Evolutionary conservation across 64 coral and sea anemone species (phyloP).

Genomic region (Stichodactyla mertensii): DNA sequence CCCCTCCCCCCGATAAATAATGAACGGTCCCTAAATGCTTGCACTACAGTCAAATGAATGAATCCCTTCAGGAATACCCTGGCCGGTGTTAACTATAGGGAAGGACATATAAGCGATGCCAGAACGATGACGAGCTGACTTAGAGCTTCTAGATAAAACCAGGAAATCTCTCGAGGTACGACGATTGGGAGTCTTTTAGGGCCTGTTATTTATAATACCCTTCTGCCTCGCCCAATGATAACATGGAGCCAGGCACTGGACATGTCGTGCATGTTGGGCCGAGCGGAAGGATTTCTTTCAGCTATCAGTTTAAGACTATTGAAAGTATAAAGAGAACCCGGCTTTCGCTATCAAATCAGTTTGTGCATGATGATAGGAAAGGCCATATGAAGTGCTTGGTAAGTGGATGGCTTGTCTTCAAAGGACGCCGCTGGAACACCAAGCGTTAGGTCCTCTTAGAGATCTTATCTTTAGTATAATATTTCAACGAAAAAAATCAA

Average conservation of each 20-base stretch:
- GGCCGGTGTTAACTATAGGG: too few species aligned
- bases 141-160: background rate
- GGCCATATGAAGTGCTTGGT: slow-evolving; percentile 7
- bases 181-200: too few species aligned
- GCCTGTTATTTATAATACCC: too few species aligned
- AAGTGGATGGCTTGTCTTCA: background rate
- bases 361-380: background rate
- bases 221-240: too few species aligned
- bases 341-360: too few species aligned
- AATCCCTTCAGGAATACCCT: too few species aligned
- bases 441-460: background rate
- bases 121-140: too few species aligned
- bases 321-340: background rate
- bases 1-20: too few species aligned
- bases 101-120: too few species aligned
- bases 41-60: too few species aligned
- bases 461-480: background rate
- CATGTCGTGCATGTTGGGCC: background rate
- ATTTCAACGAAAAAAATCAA: background rate
- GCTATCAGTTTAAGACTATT: background rate
- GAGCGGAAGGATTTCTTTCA: background rate
- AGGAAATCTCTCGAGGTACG: background rate
- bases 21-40: too few species aligned
- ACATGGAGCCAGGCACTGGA: too few species aligned
- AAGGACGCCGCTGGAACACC: slow-evolving; percentile 1